phyloP scores from a whole-genome alignment of 2,113 vertebrate genomes.

The Rhinichthys klamathensis region DNA sequence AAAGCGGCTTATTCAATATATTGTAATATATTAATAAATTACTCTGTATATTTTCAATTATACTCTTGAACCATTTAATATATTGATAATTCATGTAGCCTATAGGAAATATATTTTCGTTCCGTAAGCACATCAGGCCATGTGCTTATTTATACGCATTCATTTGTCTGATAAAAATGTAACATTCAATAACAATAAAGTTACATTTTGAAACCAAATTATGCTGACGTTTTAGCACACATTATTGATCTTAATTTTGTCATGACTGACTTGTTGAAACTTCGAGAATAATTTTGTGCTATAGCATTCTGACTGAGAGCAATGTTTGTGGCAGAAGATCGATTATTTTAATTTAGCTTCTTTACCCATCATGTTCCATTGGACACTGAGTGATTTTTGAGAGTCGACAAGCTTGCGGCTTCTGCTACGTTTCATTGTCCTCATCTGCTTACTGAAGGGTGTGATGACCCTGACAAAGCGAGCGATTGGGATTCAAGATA shows the following conservation, averaged over 20 bases:
- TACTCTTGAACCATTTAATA: too few relatives aligned
- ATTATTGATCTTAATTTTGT: slow-evolving; percentile 43
- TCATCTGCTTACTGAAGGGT: slow-evolving; percentile 44
- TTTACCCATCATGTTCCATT: slow-evolving; percentile 37
- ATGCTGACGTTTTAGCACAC: slow-evolving; percentile 22
- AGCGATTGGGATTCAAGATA: slow-evolving; percentile 55
- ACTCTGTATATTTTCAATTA: too few relatives aligned
- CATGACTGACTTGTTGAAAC: slow-evolving; percentile 38
- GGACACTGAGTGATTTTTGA: slow-evolving; percentile 24
- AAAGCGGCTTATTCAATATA: too few relatives aligned
- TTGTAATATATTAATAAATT: too few relatives aligned
- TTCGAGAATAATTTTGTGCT: slow-evolving; percentile 10
- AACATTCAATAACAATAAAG: slow-evolving; percentile 23
- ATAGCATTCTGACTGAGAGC: slow-evolving; percentile 8
- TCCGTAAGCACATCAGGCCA: slow-evolving; percentile 28
- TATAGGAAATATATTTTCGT: too few relatives aligned
- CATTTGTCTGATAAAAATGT: slow-evolving; percentile 37
- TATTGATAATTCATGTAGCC: too few relatives aligned
- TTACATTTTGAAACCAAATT: slow-evolving; percentile 3
- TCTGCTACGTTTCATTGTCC: slow-evolving; percentile 34
- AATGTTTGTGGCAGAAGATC: slow-evolving; percentile 39
- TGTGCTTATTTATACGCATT: slow-evolving; percentile 39
- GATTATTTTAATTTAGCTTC: slow-evolving; percentile 51
- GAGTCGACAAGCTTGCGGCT: not conserved
- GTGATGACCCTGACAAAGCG: slow-evolving; percentile 44